A percentile compares a stretch with the other conserved stretches of the same genome.
phyloP scores from a whole-genome alignment of 1,140 invertebrate genomes.

The Orchestia grillus region DNA sequence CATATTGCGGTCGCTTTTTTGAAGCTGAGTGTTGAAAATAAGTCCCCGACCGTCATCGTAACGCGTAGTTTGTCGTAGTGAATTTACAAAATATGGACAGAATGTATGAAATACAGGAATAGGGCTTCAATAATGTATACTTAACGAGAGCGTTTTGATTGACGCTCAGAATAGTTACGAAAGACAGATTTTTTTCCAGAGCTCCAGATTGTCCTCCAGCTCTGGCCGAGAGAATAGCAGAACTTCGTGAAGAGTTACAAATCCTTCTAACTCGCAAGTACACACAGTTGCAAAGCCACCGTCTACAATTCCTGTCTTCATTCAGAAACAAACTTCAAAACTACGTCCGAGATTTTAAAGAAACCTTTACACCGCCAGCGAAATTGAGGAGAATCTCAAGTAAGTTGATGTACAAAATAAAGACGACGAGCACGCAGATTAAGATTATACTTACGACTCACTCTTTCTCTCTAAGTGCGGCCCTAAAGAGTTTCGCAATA shows the following conservation, averaged over 20 bases:
- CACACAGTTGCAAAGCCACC: background rate
- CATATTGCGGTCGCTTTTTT: background rate
- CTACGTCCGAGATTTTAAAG: background rate
- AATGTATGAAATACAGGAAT: no score
- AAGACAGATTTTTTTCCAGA: background rate
- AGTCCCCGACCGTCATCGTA: background rate
- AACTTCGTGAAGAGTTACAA: background rate
- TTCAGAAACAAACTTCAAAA: background rate
- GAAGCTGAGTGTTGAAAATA: background rate
- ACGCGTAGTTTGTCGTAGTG: background rate
- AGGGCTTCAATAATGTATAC: background rate
- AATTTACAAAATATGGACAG: no score
- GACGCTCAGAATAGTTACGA: background rate
- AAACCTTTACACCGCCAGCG: background rate
- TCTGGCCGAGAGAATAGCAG: background rate
- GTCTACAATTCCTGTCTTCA: background rate
- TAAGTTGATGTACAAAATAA: background rate
- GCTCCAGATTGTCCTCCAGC: background rate
- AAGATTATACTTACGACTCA: background rate
- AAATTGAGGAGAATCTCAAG: background rate
- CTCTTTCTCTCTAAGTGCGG: background rate
- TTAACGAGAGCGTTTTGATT: background rate
- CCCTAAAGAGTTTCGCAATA: background rate
- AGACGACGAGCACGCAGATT: background rate
- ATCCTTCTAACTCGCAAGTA: background rate